phyloP scores from a whole-genome alignment of 2,888 invertebrate species.

The Dicyrtomina minuta region DNA sequence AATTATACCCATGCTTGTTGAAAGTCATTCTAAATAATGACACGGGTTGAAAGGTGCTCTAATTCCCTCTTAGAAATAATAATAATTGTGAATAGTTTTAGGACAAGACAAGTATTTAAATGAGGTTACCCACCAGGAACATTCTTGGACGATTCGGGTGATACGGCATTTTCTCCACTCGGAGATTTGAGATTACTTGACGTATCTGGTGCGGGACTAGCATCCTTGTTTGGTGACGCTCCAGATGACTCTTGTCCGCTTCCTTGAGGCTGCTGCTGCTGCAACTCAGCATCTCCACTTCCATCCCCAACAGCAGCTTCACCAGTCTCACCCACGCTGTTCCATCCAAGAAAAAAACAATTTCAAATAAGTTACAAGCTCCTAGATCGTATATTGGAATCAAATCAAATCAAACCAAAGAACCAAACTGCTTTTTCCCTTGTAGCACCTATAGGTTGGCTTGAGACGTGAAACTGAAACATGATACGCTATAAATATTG shows the following conservation, averaged over 20 bases:
- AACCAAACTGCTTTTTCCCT: too few species aligned
- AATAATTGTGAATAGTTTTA: too few species aligned
- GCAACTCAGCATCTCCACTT: conserved; percentile 31
- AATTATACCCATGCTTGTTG: too few species aligned
- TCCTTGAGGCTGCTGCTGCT: conserved; percentile 10
- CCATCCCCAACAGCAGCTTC: conserved; percentile 27
- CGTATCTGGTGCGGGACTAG: conserved; percentile 46
- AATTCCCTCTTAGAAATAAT: too few species aligned
- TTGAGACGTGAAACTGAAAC: too few species aligned
- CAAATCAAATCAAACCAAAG: too few species aligned
- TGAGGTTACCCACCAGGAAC: conserved; percentile 7
- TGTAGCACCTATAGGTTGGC: too few species aligned
- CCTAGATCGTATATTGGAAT: background rate
- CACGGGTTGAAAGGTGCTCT: too few species aligned
- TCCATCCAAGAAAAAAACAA: background rate
- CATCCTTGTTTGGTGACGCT: conserved; percentile 41
- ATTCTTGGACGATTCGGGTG: conserved; percentile 13
- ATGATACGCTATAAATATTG: too few species aligned
- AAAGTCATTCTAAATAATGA: too few species aligned
- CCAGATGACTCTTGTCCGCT: conserved; percentile 33
- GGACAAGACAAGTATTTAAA: background rate
- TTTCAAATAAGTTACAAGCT: background rate
- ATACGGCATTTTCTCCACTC: background rate
- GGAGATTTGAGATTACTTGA: conserved; percentile 1
- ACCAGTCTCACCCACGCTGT: conserved; percentile 37